Conservation (phyloP, 2,113 vertebrate species). For the Tichodroma muraria region DNA sequence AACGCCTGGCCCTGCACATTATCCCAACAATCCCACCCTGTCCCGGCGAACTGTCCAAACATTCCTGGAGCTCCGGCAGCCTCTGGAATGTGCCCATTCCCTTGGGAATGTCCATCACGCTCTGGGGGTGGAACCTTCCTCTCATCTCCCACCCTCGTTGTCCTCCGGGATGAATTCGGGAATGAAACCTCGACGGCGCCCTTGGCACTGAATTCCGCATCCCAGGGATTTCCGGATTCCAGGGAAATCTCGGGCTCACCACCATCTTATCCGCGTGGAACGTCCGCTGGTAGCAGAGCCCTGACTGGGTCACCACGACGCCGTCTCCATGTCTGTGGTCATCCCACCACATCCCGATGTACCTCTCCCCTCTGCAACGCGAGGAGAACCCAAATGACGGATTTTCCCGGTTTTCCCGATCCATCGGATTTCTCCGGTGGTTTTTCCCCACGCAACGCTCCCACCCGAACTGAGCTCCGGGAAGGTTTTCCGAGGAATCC, state of each 20-base stretch:
- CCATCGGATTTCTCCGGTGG: no score
- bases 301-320: slow-evolving; percentile 71
- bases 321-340: slow-evolving; percentile 67
- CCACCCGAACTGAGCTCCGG: background rate
- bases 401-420: background rate
- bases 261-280: slow-evolving; percentile 71
- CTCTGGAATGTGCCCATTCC: no score
- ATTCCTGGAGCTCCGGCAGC: background rate
- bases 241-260: slow-evolving; percentile 33
- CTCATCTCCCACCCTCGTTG: background rate
- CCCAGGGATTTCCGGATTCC: background rate
- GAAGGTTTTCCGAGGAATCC: background rate
- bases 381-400: background rate
- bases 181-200: background rate
- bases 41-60: background rate
- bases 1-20: no score
- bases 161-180: background rate
- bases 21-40: background rate
- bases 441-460: fast-evolving
- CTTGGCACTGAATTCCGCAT: background rate
- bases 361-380: slow-evolving; percentile 67
- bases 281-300: slow-evolving; percentile 69
- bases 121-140: no score
- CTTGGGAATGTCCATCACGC: background rate
- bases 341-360: slow-evolving; percentile 73